A percentile compares a stretch with the other conserved stretches of the same genome.
Conservation (phyloP, 2,113 vertebrate genomes). For the Pluvianellus socialis region DNA sequence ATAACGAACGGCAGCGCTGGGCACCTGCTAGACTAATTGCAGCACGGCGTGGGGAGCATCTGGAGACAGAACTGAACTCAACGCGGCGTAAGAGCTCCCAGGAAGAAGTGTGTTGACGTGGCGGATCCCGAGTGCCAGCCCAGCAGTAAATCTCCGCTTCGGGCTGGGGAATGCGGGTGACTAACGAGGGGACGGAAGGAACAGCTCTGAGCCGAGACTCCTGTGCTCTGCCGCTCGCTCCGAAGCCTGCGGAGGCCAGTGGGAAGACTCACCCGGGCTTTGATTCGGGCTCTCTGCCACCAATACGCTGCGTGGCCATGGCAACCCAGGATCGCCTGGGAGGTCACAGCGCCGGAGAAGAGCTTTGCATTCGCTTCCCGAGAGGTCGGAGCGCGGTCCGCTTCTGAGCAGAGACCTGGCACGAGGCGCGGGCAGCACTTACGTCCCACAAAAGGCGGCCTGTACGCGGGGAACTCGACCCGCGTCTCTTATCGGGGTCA, state of each 20-base stretch:
- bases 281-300: not conserved
- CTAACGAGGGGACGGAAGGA: not conserved
- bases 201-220: not conserved
- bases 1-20: not conserved
- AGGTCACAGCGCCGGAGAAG: not conserved
- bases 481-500: not conserved
- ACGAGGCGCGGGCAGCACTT: not conserved
- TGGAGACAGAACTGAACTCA: not conserved
- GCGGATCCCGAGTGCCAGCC: not conserved
- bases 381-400: not conserved
- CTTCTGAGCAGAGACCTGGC: not conserved
- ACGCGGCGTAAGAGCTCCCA: not conserved
- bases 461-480: not conserved
- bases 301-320: not conserved
- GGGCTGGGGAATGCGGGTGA: not conserved
- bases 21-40: not conserved
- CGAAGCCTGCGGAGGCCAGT: not conserved
- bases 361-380: not conserved
- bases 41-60: not conserved
- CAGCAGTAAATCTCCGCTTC: fast-evolving
- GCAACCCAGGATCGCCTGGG: not conserved
- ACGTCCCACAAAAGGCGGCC: not conserved
- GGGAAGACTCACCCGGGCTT: not conserved
- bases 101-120: not conserved
- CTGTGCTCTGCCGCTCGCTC: not conserved